Evolutionary conservation across 1,140 invertebrate genomes (phyloP), one percentile per base, ranked within the genome.

Genomic region (Leptopilina boulardi): DNA sequence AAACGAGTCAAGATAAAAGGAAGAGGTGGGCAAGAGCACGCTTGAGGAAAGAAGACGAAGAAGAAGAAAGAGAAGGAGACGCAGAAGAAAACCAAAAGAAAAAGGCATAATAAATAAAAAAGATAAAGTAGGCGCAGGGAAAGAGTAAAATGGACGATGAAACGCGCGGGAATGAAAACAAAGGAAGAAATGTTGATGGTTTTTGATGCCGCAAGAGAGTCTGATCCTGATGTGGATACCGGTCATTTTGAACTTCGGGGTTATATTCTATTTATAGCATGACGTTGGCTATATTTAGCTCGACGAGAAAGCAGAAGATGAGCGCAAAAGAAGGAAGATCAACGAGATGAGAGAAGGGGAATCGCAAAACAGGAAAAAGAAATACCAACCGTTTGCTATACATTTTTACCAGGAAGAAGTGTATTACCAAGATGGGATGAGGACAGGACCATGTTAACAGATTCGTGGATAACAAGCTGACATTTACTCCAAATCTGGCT

Each of bases 221-320:
- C 72, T 19, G 59, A 66, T 66, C 21, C 26, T 66, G 59, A 74
- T 59, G 72, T 76, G 83, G 80, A 85, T 80, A 82, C 79, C 79
- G 72, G 77, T 76, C 79, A 84, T 82, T 79, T 81, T 84, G 79
- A 73, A 80, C 83, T 74, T 79, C 81, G 81, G 84, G 85, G 85
- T 84, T 85, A n/a, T n/a, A 85, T 83, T 85, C 85, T 87, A 87
- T 87, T 87, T 87, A 87, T 87, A 86, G 76, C 84, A 23, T 56
- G 47, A 71, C 3, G 59, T 66, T 66, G 77, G 80, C 85, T 89
- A 89, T 89, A 89, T 89, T 89, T 89, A 89, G 84, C 87, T 84
- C 82, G 56, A 47, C 59, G 30, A 47, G 44, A 34, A 34, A 73
- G 44, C 74, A 79, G 80, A 42, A 77, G 72, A 42, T 21, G 41